phyloP scores from a whole-genome alignment of 1,140 invertebrate species.

The Cotesia glomerata region DNA sequence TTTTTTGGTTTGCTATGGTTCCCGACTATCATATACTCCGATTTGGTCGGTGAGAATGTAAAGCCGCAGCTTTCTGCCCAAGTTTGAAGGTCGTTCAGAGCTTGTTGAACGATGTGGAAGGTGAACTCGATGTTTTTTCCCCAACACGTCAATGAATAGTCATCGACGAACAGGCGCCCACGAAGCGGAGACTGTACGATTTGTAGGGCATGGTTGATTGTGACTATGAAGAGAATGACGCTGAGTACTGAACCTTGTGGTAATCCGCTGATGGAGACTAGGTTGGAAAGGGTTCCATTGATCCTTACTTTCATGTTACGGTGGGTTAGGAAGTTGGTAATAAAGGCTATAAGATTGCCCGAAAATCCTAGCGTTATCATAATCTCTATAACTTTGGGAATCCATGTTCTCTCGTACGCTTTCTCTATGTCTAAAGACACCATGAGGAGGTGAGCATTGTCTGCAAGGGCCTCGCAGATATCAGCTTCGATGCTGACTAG shows the following conservation, averaged over 20 bases:
- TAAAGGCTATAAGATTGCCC: conserved; percentile 23
- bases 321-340: conserved; percentile 23
- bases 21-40: conserved; percentile 21
- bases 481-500: conserved; percentile 28
- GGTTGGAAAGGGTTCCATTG: not conserved
- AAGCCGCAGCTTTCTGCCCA: conserved; percentile 20
- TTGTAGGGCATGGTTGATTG: conserved; percentile 30
- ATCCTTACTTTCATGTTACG: conserved; percentile 12
- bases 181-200: conserved; percentile 9
- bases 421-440: conserved; percentile 43
- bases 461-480: conserved; percentile 36
- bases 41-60: conserved; percentile 25
- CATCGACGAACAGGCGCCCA: conserved; percentile 21
- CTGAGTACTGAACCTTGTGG: conserved; percentile 36
- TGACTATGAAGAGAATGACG: conserved; percentile 31
- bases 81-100: conserved; percentile 1
- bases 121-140: conserved; percentile 11
- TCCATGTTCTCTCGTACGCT: conserved; percentile 39
- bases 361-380: conserved; percentile 7
- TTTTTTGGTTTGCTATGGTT: not conserved
- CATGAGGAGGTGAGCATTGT: conserved; percentile 32
- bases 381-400: conserved; percentile 22
- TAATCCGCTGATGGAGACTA: conserved; percentile 22
- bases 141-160: conserved; percentile 10
- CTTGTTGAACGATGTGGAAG: conserved; percentile 8